Conservation (phyloP, 2,113 vertebrate genomes). For the Chloropsis hardwickii region DNA sequence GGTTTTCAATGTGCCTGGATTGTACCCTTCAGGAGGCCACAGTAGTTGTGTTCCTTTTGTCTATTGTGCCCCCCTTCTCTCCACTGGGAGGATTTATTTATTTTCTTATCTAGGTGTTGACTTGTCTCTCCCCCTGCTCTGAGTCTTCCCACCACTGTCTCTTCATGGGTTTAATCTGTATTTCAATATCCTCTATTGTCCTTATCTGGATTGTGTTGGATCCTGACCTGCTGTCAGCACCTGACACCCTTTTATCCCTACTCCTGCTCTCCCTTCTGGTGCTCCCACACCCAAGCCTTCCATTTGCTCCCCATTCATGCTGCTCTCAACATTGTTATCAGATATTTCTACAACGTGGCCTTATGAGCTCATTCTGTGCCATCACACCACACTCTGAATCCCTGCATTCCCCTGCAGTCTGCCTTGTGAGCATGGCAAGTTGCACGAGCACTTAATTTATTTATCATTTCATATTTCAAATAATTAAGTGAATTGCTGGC, state of each 20-base stretch:
- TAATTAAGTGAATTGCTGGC: constrained; percentile 8
- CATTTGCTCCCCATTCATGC: accelerated
- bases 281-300: neutral
- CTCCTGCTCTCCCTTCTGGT: neutral
- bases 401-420: neutral
- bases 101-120: neutral
- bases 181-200: neutral
- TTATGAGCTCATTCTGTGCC: neutral
- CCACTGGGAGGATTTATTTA: neutral
- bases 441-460: neutral
- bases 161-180: neutral
- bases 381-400: neutral
- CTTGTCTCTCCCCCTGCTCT: neutral
- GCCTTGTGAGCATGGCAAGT: neutral
- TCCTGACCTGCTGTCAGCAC: neutral
- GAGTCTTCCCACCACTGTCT: neutral
- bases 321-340: neutral
- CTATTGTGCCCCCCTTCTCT: accelerated
- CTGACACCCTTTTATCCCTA: neutral
- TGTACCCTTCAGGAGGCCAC: neutral
- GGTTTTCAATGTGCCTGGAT: neutral
- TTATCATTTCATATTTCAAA: constrained; percentile 26
- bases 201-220: neutral
- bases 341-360: neutral
- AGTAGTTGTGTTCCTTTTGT: neutral